Evolutionary conservation across 2,888 invertebrate genomes (phyloP), one percentile per base, ranked within the genome.

Genomic region (Pollenia labialis): DNA sequence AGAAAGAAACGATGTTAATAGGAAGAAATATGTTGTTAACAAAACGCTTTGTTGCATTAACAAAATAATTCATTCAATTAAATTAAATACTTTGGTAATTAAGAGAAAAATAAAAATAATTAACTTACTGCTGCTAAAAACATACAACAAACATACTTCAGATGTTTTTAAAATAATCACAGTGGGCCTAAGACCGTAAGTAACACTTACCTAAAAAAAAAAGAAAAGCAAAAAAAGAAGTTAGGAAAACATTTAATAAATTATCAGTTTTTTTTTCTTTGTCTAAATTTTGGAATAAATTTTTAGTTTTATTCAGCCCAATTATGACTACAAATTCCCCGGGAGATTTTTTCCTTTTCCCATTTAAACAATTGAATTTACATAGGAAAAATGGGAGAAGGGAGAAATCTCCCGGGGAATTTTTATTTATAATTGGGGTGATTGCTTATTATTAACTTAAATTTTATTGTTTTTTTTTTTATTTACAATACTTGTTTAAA

Each of bases 201-300:
- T 23, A 23, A 23, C 1, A 50, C 81, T 81, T 64, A 81, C 81
- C 81, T 81, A 52, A 7, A 81, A 23, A 81, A 8, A 42, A 75
- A 81, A 66, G 40, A 14, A 3, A 6, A 62, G 23, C 12, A 66
- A 48, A 46, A 62, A 44, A 16, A 12, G 3, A 4, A 0, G 6
- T 64, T 44, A 18, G 16, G 3, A 32, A 32, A 32, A 32, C 6
- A 6, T 32, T 32, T 32, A 6, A 0, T 32, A 23, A 23, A 23
- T 23, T 23, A 23, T 6, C 4, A 32, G 32, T 32, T 23, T 23
- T 23, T 4, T 32, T 23, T 23, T 23, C 2, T 23, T 23, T 32
- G 32, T 6, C 4, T 32, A 32, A 32, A 32, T 32, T 32, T 32
- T 32, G 32, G 32, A 32, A 32, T 6, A 0, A 32, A 32, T 32